A percentile compares a stretch with the other conserved stretches of the same genome.
Evolutionary conservation across 2,888 invertebrate genomes (phyloP).

Genomic region (Habroteleia sp.): DNA sequence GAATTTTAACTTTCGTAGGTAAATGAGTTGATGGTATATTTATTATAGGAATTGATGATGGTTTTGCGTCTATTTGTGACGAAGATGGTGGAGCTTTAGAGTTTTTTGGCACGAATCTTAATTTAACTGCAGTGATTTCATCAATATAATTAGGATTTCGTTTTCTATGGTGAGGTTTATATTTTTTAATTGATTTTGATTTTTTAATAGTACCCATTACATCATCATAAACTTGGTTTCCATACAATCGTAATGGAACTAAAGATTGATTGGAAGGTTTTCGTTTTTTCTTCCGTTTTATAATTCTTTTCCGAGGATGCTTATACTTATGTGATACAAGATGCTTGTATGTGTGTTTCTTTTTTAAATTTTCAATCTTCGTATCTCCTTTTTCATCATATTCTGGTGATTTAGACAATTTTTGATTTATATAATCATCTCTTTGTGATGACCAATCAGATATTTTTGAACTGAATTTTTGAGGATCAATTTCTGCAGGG

Average conservation of each 20-base stretch:
- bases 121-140: constrained; percentile 15
- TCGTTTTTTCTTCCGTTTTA: constrained; percentile 32
- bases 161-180: constrained; percentile 8
- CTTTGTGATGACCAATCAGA: constrained; percentile 65
- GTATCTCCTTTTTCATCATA: neutral
- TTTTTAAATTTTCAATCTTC: constrained; percentile 1
- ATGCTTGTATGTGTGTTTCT: constrained; percentile 6
- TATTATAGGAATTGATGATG: constrained; percentile 20
- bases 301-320: constrained; percentile 4
- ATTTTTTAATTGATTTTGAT: constrained; percentile 58
- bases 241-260: constrained; percentile 67
- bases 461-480: constrained; percentile 70
- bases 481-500: constrained; percentile 69
- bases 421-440: constrained; percentile 67
- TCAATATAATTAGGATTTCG: neutral
- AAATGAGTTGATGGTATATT: constrained; percentile 23
- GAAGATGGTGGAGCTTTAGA: neutral
- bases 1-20: constrained; percentile 40
- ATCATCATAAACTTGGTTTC: constrained; percentile 77
- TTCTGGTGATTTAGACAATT: constrained; percentile 73
- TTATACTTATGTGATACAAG: constrained; percentile 3
- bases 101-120: constrained; percentile 29
- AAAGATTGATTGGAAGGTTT: constrained; percentile 22
- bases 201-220: constrained; percentile 78
- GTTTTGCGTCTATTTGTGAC: neutral